Conservation (phyloP, 2,888 invertebrate species). For the Limenitis camilla region DNA sequence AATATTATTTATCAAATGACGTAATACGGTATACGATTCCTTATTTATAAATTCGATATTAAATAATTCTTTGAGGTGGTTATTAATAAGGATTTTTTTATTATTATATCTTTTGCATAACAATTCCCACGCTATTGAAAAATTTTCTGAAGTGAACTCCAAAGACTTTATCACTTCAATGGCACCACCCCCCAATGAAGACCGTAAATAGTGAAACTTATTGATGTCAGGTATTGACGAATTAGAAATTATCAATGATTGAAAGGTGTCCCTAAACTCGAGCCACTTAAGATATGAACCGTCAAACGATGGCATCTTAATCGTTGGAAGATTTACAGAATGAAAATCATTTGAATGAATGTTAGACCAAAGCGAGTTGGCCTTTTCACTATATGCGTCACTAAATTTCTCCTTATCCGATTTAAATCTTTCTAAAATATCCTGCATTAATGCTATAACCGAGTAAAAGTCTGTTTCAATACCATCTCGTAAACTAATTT, state of each 20-base stretch:
- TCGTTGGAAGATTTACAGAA: too few species aligned
- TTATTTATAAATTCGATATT: conserved; percentile 9
- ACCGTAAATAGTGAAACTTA: conserved; percentile 10
- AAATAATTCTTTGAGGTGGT: conserved; percentile 18
- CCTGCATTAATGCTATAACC: too few species aligned
- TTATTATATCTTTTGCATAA: conserved; percentile 8
- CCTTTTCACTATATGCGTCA: too few species aligned
- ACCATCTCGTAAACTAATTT: too few species aligned
- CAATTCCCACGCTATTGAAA: conserved; percentile 9
- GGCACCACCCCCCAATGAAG: conserved; percentile 8
- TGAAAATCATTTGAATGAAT: too few species aligned
- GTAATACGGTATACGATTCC: conserved; percentile 14
- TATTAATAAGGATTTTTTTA: conserved; percentile 4
- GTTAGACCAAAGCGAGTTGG: too few species aligned
- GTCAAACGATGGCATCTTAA: conserved; percentile 6
- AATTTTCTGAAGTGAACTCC: conserved; percentile 8
- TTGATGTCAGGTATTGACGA: background rate
- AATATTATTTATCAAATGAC: conserved; percentile 21
- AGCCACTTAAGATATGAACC: conserved; percentile 8
- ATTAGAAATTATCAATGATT: background rate
- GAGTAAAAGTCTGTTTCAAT: too few species aligned
- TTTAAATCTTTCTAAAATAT: too few species aligned
- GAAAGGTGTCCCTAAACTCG: conserved; percentile 8
- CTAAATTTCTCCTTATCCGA: too few species aligned
- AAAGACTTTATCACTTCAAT: conserved; percentile 6